Evolutionary conservation across 1,140 invertebrate species (phyloP), one percentile per base, ranked within the genome.

Genomic region (Eciton burchellii): DNA sequence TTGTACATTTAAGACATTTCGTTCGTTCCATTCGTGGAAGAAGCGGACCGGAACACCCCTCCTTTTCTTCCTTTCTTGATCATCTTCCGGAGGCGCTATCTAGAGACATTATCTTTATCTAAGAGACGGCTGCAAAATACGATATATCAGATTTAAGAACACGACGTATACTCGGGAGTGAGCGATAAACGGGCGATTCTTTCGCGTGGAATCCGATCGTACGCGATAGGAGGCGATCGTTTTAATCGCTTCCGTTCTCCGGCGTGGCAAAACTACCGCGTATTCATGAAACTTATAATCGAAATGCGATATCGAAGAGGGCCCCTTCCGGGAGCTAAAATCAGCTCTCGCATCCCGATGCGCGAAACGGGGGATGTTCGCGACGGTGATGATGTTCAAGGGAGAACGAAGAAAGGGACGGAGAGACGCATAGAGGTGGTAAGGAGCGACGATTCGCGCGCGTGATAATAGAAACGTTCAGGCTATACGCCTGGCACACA

Each of bases 381-480:
- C 19, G 74, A 56, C 26, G 62, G 26, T 59, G 65, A 24, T 12
- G 45, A 19, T 45, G n/a, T n/a, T n/a, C 45, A 16, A 26, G 79
- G 12, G 60, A 21, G n/a, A 52, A 62, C 45, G 57, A 43, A 21
- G 35, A 21, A 12, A 43, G n/a, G 21, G 21, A 62, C 21, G 45
- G 14, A 12, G 26, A 29, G 56, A 59, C 41, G 63, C 41, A 47
- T 43, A 60, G 81, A 86, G 68, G 84, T 71, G 56, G 54, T 73
- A 68, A 82, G 76, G 62, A 41, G 63, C 43, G 83, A 86, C 84
- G 87, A 86, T 86, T 77, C 79, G 11, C 83, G 47, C 21, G 54
- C 47, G 47, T 56, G 84, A 85, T 86, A 86, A 86, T 85, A 82
- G 83, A 85, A 85, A 86, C 84, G 70, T 86, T 56, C 66, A 52